Evolutionary conservation across 2,797 vertebrate genomes (phyloP), one percentile per base, ranked within the genome.

Genomic region (Pantherophis alleghaniensis): DNA sequence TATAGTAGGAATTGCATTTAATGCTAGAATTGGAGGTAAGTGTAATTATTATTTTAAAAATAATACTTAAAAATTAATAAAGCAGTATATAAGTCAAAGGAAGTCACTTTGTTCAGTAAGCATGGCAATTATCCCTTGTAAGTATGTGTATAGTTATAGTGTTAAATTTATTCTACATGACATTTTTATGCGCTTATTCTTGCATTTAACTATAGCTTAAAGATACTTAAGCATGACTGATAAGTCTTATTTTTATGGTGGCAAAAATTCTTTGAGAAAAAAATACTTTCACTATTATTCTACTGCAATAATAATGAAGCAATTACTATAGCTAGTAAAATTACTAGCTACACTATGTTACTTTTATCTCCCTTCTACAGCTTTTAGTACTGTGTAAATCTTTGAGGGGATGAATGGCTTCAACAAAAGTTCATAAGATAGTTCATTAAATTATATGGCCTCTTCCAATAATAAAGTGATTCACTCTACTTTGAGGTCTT

Each of bases 1-100:
- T 98, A 99, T 99, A 93, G 99, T 99, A 93, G 99, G 99, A 96
- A 99, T 99, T 74, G 99, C 99, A 96, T 99, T 99, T 97, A 99
- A 99, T 66, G 99, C 99, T 96, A 99, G 97, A 97, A 99, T 99
- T 92, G 99, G 99, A 98, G 99, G 99, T 99, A 97, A 97, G 98
- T 96, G 86, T 95, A 94, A 92, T 93, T 95, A 55, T 95, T 24
- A 7, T 74, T 0, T 87, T 22, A 57, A 7, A 74, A 88, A 51
- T 92, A 91, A 94, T 37, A 32, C 12, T 57, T 59, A 24, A 56
- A 11, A 87, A 14, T 89, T 92, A 92, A 79, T 88, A 90, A 10
- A n/a, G 13, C 5, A 47, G n/a, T 88, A 57, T 26, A 20, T 69
- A 42, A 69, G 14, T 14, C 20, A 42, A 79, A 47, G 3, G 20